phyloP scores from a whole-genome alignment of 2,888 invertebrate genomes.

The Xestia ashworthii region DNA sequence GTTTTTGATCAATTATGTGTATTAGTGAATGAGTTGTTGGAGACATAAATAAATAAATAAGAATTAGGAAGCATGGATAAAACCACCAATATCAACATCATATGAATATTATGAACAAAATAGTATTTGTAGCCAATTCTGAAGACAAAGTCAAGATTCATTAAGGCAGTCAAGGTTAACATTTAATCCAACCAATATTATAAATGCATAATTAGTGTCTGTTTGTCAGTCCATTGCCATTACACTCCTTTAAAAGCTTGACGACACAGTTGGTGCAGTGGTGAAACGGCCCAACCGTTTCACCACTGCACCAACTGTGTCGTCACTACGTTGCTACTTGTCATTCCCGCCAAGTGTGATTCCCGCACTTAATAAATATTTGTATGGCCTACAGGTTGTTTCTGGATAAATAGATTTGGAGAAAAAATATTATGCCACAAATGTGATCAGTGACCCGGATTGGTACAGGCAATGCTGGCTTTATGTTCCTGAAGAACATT shows the following conservation, averaged over 20 bases:
- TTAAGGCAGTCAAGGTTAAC: neutral
- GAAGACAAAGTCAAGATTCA: conserved; percentile 4
- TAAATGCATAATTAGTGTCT: neutral
- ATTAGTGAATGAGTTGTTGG: no score
- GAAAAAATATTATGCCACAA: neutral
- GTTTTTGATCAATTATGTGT: neutral
- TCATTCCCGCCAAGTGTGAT: neutral
- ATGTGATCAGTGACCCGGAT: neutral
- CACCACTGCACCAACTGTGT: no score
- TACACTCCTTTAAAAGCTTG: neutral
- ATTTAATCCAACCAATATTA: neutral
- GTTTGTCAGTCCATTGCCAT: neutral
- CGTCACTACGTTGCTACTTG: neutral
- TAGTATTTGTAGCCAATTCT: neutral
- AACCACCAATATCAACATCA: conserved; percentile 2
- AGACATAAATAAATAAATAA: no score
- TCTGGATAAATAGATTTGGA: neutral
- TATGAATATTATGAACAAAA: neutral
- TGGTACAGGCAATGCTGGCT: neutral
- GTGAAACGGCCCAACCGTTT: no score
- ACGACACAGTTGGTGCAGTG: neutral
- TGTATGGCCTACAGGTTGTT: neutral
- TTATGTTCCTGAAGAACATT: neutral
- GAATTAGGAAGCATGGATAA: neutral
- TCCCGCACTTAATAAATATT: neutral